Evolutionary conservation across 2,888 invertebrate species (phyloP).

Genomic region (Elmis aenea): DNA sequence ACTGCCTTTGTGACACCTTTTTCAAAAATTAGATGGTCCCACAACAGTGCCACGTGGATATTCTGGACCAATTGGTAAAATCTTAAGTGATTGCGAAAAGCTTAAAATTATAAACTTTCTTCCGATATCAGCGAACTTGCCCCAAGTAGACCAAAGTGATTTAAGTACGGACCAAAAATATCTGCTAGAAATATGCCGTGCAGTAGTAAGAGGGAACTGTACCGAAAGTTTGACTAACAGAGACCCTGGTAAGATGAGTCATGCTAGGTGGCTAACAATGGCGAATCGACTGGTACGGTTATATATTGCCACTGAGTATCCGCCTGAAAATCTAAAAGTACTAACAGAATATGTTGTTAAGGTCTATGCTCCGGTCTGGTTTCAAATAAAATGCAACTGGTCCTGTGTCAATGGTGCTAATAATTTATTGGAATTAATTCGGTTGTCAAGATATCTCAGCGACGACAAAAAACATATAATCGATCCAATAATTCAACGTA

Average conservation of each 20-base stretch:
- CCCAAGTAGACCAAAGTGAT: no score
- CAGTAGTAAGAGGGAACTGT: neutral
- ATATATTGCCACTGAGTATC: constrained; percentile 19
- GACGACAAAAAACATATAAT: neutral
- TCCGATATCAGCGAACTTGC: no score
- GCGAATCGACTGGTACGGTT: constrained; percentile 24
- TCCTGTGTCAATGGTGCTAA: constrained; percentile 4
- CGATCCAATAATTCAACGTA: constrained; percentile 6
- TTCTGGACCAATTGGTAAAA: no score
- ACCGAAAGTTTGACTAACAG: neutral
- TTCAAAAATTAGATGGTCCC: constrained; percentile 22
- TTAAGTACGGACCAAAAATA: constrained; percentile 26
- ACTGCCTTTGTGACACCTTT: constrained; percentile 21
- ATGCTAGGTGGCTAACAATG: constrained; percentile 26
- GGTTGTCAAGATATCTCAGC: constrained; percentile 2
- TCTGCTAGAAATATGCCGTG: constrained; percentile 12
- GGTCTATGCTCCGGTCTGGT: constrained; percentile 24
- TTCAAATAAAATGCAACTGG: constrained; percentile 16
- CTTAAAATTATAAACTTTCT: no score
- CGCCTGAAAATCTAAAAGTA: constrained; percentile 18
- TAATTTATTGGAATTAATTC: constrained; percentile 2
- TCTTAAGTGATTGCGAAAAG: no score
- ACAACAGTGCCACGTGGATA: no score
- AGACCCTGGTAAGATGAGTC: constrained; percentile 17
- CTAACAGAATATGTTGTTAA: constrained; percentile 18